phyloP scores from a whole-genome alignment of 2,113 vertebrate genomes.

The Cryptomyrus ogoouensis region DNA sequence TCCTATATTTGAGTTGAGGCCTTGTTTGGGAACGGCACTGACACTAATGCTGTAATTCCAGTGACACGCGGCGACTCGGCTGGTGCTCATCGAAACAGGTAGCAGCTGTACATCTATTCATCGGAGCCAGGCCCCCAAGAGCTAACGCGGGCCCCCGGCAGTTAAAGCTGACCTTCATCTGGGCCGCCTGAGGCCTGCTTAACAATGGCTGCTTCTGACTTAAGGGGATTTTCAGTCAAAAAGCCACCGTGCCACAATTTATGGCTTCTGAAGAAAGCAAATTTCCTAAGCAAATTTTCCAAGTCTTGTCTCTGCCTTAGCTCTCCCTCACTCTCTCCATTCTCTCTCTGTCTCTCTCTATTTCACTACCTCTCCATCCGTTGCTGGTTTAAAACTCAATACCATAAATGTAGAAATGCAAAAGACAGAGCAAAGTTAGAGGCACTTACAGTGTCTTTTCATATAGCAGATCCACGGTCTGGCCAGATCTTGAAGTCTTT shows the following conservation, averaged over 20 bases:
- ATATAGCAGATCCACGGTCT: neutral
- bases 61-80: neutral
- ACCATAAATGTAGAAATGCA: neutral
- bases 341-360: neutral
- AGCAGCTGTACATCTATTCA: conserved; percentile 17
- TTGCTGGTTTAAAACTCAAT: neutral
- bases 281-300: neutral
- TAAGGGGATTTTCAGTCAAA: neutral
- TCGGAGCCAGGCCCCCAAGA: neutral
- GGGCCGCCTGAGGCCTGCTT: neutral
- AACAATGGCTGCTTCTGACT: neutral
- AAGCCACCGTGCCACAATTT: neutral
- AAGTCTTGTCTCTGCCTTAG: neutral
- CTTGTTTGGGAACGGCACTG: neutral
- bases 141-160: neutral
- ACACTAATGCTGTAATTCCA: neutral
- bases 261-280: neutral
- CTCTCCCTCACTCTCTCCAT: neutral
- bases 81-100: neutral
- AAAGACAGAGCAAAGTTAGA: neutral
- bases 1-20: neutral
- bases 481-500: neutral
- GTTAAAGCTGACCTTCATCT: neutral
- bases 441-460: neutral
- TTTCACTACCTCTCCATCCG: neutral